phyloP scores from a whole-genome alignment of 2,797 vertebrate genomes.

The Psittacula derbiana region DNA sequence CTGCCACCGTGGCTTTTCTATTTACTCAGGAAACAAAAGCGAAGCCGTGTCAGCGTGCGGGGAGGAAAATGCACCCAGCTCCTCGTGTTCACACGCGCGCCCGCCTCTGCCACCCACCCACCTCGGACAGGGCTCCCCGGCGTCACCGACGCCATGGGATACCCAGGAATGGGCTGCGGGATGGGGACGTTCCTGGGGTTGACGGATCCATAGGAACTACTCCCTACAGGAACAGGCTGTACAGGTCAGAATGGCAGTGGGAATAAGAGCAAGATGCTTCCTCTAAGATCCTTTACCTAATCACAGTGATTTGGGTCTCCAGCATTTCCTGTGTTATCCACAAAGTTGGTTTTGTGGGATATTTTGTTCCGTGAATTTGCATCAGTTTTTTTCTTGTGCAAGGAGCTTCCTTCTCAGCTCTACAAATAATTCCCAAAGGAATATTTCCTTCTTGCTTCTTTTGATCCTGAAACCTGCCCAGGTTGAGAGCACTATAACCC shows the following conservation, averaged over 20 bases:
- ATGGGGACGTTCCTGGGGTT: accelerated
- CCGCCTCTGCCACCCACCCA: neutral
- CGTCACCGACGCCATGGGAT: neutral
- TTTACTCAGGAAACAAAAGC: conserved; percentile 76
- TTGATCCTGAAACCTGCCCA: neutral
- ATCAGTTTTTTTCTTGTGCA: accelerated
- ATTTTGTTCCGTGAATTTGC: accelerated
- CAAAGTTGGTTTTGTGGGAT: neutral
- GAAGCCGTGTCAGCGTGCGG: conserved; percentile 16
- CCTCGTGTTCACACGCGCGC: neutral
- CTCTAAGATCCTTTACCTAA: accelerated
- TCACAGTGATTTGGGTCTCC: accelerated
- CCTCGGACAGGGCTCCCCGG: neutral
- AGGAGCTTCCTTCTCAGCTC: neutral
- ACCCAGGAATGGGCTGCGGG: accelerated
- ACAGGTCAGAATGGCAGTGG: accelerated
- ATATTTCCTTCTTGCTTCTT: neutral
- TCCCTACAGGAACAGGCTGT: accelerated
- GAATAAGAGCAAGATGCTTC: neutral
- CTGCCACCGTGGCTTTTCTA: conserved; percentile 76
- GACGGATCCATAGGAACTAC: accelerated
- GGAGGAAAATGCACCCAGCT: neutral
- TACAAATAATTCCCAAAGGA: neutral
- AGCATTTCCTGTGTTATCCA: neutral
- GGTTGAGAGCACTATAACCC: neutral